These are phyloP conservation scores for Drosophila quinaria DNA, from an alignment of 2,888 invertebrate species.

Conservation along the genomic window DNA sequence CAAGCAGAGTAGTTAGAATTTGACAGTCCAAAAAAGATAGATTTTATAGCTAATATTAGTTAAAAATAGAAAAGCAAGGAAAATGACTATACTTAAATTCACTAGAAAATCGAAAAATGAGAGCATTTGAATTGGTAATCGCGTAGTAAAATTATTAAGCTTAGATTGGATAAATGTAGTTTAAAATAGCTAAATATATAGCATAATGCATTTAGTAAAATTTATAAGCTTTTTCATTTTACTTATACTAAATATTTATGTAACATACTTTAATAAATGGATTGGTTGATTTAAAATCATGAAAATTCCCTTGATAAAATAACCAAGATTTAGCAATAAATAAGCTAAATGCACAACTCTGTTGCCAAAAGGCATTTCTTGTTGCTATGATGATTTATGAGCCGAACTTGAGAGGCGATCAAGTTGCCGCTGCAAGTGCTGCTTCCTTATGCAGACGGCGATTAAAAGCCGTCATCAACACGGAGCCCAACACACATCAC, in stretches of 20 bases:
- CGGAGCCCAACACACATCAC: conserved; percentile 19
- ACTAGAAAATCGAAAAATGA: no score
- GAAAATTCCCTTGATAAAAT: neutral
- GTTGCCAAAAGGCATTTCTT: conserved; percentile 29
- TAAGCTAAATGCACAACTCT: neutral
- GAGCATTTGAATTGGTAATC: no score
- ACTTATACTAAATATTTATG: no score
- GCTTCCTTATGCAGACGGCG: conserved; percentile 63
- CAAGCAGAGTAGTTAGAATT: conserved; percentile 13
- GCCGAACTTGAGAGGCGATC: conserved; percentile 19
- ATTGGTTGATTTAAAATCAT: no score
- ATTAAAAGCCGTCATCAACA: conserved; percentile 73
- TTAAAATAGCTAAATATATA: no score
- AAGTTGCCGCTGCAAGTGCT: conserved; percentile 48
- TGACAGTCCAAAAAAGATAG: neutral
- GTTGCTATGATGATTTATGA: conserved; percentile 54
- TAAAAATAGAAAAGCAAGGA: no score
- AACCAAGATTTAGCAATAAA: neutral
- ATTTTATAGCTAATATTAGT: neutral
- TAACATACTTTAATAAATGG: no score
- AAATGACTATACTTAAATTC: no score
- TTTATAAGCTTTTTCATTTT: no score
- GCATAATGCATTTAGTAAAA: no score
- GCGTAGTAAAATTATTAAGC: no score
- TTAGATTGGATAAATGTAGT: no score